Evolutionary conservation across 2,888 invertebrate genomes (phyloP), one percentile per base, ranked within the genome.

Genomic region (Acleris emargana): DNA sequence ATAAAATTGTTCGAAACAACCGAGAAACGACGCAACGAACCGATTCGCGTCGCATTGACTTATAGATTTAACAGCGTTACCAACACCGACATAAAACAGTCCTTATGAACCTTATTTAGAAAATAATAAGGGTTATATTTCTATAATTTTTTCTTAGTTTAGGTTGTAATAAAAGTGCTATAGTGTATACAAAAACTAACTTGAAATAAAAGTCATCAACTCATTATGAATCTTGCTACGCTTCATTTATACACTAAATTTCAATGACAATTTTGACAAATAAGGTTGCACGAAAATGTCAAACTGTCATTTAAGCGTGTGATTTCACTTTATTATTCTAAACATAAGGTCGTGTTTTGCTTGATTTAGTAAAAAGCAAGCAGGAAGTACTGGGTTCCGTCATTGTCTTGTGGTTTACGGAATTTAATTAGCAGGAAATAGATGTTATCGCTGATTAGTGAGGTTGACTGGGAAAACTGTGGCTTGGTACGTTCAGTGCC

Each of bases 21-120:
- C 72, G 74, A 68, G 74, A 78, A 77, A 69, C 55, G 66, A 77
- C 77, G 75, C 76, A 74, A 73, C 82, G n/a, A 81, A 83, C 58
- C 69, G 73, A 81, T 82, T 81, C 72, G 72, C 67, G 64, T 70
- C 17, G 49, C 66, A 63, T 63, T 62, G 68, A 73, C 68, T n/a
- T 70, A 67, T 62, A 69, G 63, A 62, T 73, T 76, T 76, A 72
- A 73, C 64, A 70, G 72, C 68, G 64, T 67, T 73, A 67, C 67
- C 25, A 63, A 47, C 13, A 22, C 66, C 20, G 57, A 28, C 45
- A 22, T 61, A 52, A 32, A 18, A 20, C 51, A 32, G 13, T 18
- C 17, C 1, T 3, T 22, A 20, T 45, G 45, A 52, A 45, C 51
- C 49, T n/a, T 52, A 66, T 13, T n/a, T 0, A 3, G 1, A 16